Evolutionary conservation across 2,888 invertebrate genomes (phyloP).

Genomic region (Drosophila algonquin): DNA sequence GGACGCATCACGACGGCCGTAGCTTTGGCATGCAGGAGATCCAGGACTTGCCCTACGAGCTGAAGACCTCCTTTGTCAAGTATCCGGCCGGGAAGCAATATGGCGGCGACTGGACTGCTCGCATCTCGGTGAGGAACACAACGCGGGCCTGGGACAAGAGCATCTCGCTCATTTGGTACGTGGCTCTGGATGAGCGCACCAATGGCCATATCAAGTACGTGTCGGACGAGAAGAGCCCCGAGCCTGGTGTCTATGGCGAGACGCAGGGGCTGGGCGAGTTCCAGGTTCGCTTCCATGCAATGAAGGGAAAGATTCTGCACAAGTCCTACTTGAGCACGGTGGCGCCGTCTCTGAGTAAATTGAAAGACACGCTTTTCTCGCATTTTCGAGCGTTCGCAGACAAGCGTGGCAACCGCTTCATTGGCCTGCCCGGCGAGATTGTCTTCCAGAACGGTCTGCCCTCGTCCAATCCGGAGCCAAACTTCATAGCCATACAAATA

Average conservation of each 20-base stretch:
- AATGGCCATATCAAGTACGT: constrained; percentile 85
- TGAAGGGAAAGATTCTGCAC: constrained; percentile 87
- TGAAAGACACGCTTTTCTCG: constrained; percentile 90
- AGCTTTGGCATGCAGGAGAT: constrained; percentile 96
- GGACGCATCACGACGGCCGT: constrained; percentile 96
- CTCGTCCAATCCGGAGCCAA: constrained; percentile 87
- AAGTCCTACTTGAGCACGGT: constrained; percentile 90
- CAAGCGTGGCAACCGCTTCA: constrained; percentile 85
- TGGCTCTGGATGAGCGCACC: constrained; percentile 90
- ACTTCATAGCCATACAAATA: constrained; percentile 91
- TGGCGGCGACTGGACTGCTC: constrained; percentile 97
- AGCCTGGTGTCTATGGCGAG: constrained; percentile 86
- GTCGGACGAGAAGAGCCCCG: constrained; percentile 78
- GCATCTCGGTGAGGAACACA: constrained; percentile 87
- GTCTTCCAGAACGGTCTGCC: constrained; percentile 84
- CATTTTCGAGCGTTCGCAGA: constrained; percentile 87
- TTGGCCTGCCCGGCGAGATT: constrained; percentile 87
- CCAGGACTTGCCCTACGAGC: constrained; percentile 89
- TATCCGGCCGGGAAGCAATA: constrained; percentile 90
- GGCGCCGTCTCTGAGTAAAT: constrained; percentile 88
- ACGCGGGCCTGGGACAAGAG: constrained; percentile 78
- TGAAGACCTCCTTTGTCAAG: constrained; percentile 96
- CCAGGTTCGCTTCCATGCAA: constrained; percentile 83
- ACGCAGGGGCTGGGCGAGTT: constrained; percentile 92
- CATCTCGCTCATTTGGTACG: constrained; percentile 90